Conservation (phyloP, 2,113 vertebrate species). For the Mirounga angustirostris region DNA sequence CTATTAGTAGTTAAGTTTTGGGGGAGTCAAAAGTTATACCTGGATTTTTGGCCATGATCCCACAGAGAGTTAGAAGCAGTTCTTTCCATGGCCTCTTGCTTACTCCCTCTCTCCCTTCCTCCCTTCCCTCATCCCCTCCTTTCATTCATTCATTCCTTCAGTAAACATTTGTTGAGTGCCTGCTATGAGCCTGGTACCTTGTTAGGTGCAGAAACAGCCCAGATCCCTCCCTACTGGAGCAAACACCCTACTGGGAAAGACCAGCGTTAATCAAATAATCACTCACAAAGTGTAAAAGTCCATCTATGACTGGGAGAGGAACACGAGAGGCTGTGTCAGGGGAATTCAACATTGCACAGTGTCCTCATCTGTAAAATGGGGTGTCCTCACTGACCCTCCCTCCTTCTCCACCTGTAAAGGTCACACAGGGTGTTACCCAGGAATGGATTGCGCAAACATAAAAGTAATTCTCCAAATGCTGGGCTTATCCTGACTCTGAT, state of each 20-base stretch:
- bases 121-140: too few relatives aligned
- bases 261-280: not conserved
- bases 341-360: not conserved
- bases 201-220: not conserved
- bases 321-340: fast-evolving
- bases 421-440: not conserved
- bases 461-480: constrained; percentile 57
- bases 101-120: too few relatives aligned
- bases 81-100: not conserved
- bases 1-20: not conserved
- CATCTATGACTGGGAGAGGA: not conserved
- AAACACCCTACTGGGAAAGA: not conserved
- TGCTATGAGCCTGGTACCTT: not conserved
- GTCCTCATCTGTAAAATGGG: not conserved
- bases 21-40: not conserved
- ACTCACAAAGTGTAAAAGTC: not conserved
- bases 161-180: not conserved
- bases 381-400: not conserved
- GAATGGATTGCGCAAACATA: constrained; percentile 5
- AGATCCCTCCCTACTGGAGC: not conserved
- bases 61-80: not conserved
- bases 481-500: constrained; percentile 67
- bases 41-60: not conserved
- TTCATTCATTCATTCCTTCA: not conserved
- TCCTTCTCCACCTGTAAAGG: not conserved